phyloP scores from a whole-genome alignment of 2,113 vertebrate genomes.

The Podarcis muralis region DNA sequence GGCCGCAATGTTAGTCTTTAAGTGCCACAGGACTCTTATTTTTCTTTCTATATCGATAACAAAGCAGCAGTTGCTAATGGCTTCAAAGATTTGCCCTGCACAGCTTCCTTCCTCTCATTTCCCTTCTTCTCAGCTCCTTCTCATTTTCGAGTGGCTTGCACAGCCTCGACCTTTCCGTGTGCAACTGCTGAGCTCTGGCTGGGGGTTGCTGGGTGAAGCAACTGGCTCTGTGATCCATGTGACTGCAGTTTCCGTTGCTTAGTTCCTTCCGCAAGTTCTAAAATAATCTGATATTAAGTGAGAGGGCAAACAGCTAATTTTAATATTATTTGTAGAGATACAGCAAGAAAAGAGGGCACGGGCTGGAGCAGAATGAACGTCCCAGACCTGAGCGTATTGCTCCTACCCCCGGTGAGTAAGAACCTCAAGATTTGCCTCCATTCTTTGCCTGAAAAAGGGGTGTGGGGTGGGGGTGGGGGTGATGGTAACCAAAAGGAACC shows the following conservation, averaged over 20 bases:
- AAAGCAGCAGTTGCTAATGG: neutral
- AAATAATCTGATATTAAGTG: slow-evolving; percentile 66
- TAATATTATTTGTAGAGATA: neutral
- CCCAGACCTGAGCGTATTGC: slow-evolving; percentile 10
- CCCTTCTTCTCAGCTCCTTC: slow-evolving; percentile 45
- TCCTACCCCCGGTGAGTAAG: slow-evolving; percentile 71
- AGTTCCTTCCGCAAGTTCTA: slow-evolving; percentile 83
- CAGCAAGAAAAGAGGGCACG: rapidly evolving
- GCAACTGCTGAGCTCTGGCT: slow-evolving; percentile 51
- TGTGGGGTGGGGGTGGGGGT: neutral
- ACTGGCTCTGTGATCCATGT: slow-evolving; percentile 75
- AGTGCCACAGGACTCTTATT: neutral
- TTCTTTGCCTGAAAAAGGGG: neutral
- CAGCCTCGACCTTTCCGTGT: slow-evolving; percentile 30
- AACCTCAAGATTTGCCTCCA: neutral
- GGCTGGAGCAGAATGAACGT: slow-evolving; percentile 66
- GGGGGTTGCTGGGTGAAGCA: slow-evolving; percentile 26
- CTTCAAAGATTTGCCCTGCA: neutral
- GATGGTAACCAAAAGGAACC: neutral
- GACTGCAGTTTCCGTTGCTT: slow-evolving; percentile 81
- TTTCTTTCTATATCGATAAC: no score
- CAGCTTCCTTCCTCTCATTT: neutral
- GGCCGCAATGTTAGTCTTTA: neutral
- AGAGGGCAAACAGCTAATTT: neutral
- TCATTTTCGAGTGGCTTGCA: slow-evolving; percentile 34